Conservation (phyloP, 2,797 vertebrate species). For the Centropyge bicolor region DNA sequence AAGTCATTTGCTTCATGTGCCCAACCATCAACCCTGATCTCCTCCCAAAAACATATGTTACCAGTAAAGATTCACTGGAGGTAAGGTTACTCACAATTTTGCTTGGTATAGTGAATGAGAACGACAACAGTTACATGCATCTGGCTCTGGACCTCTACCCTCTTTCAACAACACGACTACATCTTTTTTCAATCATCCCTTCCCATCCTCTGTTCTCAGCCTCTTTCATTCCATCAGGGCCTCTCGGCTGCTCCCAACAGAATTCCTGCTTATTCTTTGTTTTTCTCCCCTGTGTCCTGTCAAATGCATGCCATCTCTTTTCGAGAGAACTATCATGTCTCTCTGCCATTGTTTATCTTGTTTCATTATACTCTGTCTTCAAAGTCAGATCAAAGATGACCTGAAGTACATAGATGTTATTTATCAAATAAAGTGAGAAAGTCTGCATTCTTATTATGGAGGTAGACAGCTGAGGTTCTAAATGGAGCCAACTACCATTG, state of each 20-base stretch:
- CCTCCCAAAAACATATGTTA: background rate
- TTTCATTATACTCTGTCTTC: conserved; percentile 25
- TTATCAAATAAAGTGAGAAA: conserved; percentile 28
- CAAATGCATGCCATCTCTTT: conserved; percentile 23
- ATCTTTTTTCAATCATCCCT: conserved; percentile 25
- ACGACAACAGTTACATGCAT: background rate
- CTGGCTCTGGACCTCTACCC: conserved; percentile 2
- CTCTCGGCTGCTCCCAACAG: background rate
- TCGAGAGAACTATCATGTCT: conserved; percentile 2
- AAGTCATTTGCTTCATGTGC: background rate
- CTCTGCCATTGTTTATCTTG: conserved; percentile 33
- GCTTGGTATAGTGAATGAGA: background rate
- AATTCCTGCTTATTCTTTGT: conserved; percentile 8
- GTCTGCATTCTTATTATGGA: conserved; percentile 12
- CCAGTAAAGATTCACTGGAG: background rate
- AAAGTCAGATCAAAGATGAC: conserved; percentile 50
- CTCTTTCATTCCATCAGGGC: conserved; percentile 20
- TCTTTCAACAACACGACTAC: conserved; percentile 2
- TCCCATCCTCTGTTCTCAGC: background rate
- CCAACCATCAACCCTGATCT: background rate
- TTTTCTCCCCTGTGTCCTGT: conserved; percentile 19
- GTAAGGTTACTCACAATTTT: background rate
- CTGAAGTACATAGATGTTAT: conserved; percentile 12
- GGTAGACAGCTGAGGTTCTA: conserved; percentile 10
- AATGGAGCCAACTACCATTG: conserved; percentile 9